These are phyloP conservation scores for Tamandua tetradactyla DNA, from an alignment of 2,797 vertebrate genomes.

Conservation along the genomic window DNA sequence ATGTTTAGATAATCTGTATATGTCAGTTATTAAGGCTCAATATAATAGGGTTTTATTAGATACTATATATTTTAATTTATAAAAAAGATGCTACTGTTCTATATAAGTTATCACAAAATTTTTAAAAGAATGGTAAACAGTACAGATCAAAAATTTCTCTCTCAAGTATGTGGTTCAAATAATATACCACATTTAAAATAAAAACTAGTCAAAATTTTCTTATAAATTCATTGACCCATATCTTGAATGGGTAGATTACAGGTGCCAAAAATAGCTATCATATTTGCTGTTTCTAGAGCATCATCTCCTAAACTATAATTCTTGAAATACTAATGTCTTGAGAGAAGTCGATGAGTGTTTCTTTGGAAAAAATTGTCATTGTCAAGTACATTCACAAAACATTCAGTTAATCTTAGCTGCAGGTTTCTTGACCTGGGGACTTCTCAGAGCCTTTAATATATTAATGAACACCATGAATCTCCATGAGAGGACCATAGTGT, in stretches of 20 bases:
- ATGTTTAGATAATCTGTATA: neutral
- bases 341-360: neutral
- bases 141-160: neutral
- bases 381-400: neutral
- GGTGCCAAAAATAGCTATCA: neutral
- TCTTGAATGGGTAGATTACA: neutral
- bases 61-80: neutral
- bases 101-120: no score
- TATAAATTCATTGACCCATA: conserved; percentile 14
- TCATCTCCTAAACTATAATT: neutral
- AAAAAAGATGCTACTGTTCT: no score
- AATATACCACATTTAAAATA: conserved; percentile 43
- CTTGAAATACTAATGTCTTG: neutral
- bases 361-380: conserved; percentile 18
- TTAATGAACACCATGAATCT: neutral
- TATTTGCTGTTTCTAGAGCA: neutral
- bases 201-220: conserved; percentile 7
- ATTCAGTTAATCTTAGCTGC: neutral
- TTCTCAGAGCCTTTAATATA: neutral
- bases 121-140: neutral
- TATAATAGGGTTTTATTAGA: conserved; percentile 2
- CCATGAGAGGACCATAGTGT: neutral
- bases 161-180: conserved; percentile 5
- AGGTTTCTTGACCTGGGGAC: neutral
- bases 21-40: conserved; percentile 2